These are phyloP conservation scores for Ectropis crepuscularia DNA, from an alignment of 2,888 invertebrate genomes.

Conservation along the genomic window DNA sequence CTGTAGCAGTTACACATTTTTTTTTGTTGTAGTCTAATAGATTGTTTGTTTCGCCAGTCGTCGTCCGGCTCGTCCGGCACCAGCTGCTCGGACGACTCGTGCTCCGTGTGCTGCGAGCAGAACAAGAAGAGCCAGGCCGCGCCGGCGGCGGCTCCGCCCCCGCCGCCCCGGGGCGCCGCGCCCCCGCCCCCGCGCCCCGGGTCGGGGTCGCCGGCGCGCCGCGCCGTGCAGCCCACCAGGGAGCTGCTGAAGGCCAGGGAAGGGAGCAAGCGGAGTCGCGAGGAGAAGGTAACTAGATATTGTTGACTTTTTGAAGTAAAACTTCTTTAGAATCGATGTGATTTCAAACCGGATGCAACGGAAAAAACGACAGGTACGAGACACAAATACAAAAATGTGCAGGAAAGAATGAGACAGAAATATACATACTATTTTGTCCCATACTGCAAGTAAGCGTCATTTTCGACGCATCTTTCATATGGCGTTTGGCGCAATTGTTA, in stretches of 20 bases:
- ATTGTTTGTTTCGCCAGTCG: constrained; percentile 62
- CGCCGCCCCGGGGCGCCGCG: constrained; percentile 64
- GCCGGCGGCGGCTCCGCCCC: constrained; percentile 85
- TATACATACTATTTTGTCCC: no score
- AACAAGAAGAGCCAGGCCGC: constrained; percentile 78
- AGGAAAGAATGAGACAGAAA: no score
- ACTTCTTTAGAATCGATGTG: no score
- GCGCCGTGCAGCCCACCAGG: constrained; percentile 72
- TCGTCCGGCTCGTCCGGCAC: constrained; percentile 91
- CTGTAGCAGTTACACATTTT: no score
- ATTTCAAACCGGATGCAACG: no score
- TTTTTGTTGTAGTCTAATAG: no score
- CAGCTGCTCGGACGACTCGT: constrained; percentile 93
- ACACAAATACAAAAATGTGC: no score
- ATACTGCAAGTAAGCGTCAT: no score
- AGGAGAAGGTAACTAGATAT: constrained; percentile 74
- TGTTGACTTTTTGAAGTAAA: constrained; percentile 2
- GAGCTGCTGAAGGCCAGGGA: constrained; percentile 79
- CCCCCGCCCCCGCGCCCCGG: constrained; percentile 84
- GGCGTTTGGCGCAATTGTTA: no score
- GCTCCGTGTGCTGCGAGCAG: constrained; percentile 91
- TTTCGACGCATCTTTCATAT: no score
- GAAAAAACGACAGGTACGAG: no score
- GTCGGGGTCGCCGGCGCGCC: constrained; percentile 47
- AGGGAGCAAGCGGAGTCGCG: constrained; percentile 79